Percentiles rank a stretch among this genome's conserved stretches.
phyloP scores from a whole-genome alignment of 2,113 vertebrate species.

The Nothocercus julius region DNA sequence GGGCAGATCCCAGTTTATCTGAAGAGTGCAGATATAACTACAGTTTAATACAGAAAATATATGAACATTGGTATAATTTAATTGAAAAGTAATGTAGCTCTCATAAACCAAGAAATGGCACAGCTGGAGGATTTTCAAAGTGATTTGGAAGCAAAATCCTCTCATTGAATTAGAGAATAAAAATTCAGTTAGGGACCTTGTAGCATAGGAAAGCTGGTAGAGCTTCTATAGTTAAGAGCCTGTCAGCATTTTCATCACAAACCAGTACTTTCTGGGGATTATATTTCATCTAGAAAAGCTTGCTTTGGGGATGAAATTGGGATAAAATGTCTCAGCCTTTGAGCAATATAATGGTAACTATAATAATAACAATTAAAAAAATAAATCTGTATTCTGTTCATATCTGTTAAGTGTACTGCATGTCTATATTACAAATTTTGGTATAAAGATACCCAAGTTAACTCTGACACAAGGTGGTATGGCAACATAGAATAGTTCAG shows the following conservation, averaged over 20 bases:
- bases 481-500: background rate
- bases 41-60: constrained; percentile 68
- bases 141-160: constrained; percentile 75
- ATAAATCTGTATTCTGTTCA: constrained; percentile 13
- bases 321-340: constrained; percentile 29
- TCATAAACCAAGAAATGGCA: constrained; percentile 64
- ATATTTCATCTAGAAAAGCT: constrained; percentile 29
- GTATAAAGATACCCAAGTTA: background rate
- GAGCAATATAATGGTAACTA: constrained; percentile 28
- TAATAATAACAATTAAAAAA: background rate
- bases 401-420: background rate
- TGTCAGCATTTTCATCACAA: constrained; percentile 40
- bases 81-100: constrained; percentile 68
- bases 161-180: constrained; percentile 70
- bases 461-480: background rate
- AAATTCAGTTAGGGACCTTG: constrained; percentile 67
- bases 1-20: constrained; percentile 14
- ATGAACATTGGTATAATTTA: constrained; percentile 73
- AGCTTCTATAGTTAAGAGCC: constrained; percentile 20
- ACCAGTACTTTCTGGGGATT: constrained; percentile 56
- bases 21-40: constrained; percentile 47
- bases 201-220: constrained; percentile 48
- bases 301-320: constrained; percentile 56
- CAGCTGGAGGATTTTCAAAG: constrained; percentile 73
- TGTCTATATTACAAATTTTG: background rate